Conservation (phyloP, 2,888 invertebrate species). For the Abrostola tripartita region DNA sequence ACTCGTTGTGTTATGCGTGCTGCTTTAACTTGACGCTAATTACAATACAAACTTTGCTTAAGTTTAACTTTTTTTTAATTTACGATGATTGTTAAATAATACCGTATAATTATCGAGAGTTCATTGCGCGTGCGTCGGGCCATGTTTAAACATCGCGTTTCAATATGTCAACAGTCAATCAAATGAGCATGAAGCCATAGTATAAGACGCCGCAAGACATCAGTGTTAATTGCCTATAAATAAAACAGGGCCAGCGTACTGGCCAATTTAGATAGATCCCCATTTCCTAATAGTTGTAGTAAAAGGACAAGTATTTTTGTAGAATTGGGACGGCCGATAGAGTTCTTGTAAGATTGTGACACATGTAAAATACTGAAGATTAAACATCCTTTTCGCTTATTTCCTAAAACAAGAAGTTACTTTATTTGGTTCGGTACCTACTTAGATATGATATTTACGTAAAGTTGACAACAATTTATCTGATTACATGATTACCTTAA, state of each 20-base stretch:
- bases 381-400: background rate
- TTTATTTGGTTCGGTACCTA: background rate
- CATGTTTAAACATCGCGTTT: slow-evolving; percentile 56
- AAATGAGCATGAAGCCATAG: slow-evolving; percentile 70
- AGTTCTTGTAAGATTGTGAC: slow-evolving; percentile 37
- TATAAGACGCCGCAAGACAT: slow-evolving; percentile 64
- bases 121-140: slow-evolving; percentile 27
- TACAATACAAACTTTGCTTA: slow-evolving; percentile 20
- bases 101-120: background rate
- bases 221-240: slow-evolving; percentile 78
- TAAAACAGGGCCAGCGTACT: slow-evolving; percentile 62
- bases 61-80: slow-evolving; percentile 1
- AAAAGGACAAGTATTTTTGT: slow-evolving; percentile 37
- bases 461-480: too few relatives aligned
- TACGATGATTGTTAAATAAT: background rate
- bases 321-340: slow-evolving; percentile 25
- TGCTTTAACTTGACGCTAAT: slow-evolving; percentile 56
- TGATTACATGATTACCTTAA: too few relatives aligned
- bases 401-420: slow-evolving; percentile 7
- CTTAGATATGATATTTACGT: background rate
- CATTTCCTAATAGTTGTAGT: slow-evolving; percentile 53
- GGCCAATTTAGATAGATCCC: slow-evolving; percentile 58
- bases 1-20: slow-evolving; percentile 57
- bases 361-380: slow-evolving; percentile 26
- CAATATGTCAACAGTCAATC: slow-evolving; percentile 80